Percentiles rank a stretch among this genome's conserved stretches.
Evolutionary conservation across 2,888 invertebrate species (phyloP).

Genomic region (Nemoura dubitans): DNA sequence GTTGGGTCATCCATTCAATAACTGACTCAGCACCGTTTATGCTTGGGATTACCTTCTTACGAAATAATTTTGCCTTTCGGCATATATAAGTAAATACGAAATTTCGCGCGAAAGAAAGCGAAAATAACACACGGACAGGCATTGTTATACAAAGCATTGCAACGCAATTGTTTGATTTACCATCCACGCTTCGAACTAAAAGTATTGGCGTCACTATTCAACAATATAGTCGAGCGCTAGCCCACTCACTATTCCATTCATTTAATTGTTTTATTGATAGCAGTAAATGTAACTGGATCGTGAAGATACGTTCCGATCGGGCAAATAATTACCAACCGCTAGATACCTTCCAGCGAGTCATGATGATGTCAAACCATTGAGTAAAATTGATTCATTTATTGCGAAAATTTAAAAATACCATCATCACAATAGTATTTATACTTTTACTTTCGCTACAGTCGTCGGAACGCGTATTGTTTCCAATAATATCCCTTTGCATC

Average conservation of each 20-base stretch:
- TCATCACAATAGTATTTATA: neutral
- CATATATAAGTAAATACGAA: neutral
- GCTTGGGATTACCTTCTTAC: too few species aligned
- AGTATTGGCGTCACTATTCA: neutral
- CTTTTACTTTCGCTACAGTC: neutral
- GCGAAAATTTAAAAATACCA: neutral
- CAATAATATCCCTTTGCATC: neutral
- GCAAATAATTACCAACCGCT: neutral
- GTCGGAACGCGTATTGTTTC: neutral
- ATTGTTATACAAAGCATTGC: neutral
- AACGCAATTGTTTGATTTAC: neutral
- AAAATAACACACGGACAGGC: neutral
- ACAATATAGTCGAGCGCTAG: neutral
- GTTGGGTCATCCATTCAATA: too few species aligned
- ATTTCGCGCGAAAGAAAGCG: neutral
- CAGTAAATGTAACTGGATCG: slow-evolving; percentile 4
- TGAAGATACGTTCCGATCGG: neutral
- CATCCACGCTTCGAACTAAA: neutral
- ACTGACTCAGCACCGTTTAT: too few species aligned
- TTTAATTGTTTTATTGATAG: neutral
- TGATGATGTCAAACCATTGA: neutral
- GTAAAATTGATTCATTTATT: slow-evolving; percentile 3
- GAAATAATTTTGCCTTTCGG: too few species aligned
- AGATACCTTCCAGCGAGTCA: neutral
- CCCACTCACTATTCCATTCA: neutral